phyloP scores from a whole-genome alignment of 2,888 invertebrate genomes.

The Caenorhabditis doughertyi region DNA sequence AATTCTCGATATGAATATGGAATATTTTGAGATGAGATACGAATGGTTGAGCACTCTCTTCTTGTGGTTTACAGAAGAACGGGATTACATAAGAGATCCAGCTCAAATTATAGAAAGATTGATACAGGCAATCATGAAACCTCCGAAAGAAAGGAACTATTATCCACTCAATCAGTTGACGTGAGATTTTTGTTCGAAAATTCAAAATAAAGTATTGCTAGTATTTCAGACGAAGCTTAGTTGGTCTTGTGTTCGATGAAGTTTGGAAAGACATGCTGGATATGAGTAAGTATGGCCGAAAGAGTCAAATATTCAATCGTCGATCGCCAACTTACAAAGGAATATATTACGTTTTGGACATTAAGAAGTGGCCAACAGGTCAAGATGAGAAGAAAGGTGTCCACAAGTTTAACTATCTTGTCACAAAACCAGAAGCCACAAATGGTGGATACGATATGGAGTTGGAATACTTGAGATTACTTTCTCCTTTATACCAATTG shows the following conservation, averaged over 20 bases:
- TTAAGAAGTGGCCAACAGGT: too few species aligned
- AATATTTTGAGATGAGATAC: neutral
- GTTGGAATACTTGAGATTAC: neutral
- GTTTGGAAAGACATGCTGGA: neutral
- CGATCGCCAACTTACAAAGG: too few species aligned
- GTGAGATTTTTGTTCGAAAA: neutral
- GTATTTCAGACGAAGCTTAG: neutral
- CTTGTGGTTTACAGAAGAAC: neutral
- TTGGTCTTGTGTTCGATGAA: neutral
- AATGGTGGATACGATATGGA: neutral
- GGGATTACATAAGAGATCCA: neutral
- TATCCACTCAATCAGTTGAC: neutral
- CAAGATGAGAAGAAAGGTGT: too few species aligned
- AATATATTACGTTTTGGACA: too few species aligned
- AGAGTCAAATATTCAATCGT: too few species aligned
- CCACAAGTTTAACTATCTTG: neutral
- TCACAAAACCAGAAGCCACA: neutral
- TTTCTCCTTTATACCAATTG: constrained; percentile 27
- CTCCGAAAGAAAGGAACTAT: neutral
- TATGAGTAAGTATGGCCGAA: neutral
- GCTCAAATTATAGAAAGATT: neutral
- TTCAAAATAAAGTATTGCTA: neutral
- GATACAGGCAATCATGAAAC: neutral
- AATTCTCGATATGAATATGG: neutral
- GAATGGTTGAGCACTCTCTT: neutral